These are phyloP conservation scores for Tineola bisselliella DNA, from an alignment of 2,888 invertebrate species.

Conservation along the genomic window DNA sequence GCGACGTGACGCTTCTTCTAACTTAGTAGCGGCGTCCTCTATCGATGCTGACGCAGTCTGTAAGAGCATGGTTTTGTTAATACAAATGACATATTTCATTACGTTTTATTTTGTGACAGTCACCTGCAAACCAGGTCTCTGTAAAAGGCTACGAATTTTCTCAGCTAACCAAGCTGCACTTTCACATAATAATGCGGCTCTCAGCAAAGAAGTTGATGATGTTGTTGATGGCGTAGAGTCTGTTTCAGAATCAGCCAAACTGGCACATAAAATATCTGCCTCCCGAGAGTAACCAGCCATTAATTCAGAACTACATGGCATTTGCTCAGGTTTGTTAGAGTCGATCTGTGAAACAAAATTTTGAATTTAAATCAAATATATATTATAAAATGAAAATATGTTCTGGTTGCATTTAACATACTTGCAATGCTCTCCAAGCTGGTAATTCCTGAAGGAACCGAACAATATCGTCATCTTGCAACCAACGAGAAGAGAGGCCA, in stretches of 20 bases:
- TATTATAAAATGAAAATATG: neutral
- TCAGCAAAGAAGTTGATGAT: slow-evolving; percentile 82
- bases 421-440: slow-evolving; percentile 33
- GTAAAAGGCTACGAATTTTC: neutral
- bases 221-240: slow-evolving; percentile 87
- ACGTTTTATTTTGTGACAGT: neutral
- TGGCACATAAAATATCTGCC: slow-evolving; percentile 92
- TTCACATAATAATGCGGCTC: slow-evolving; percentile 90
- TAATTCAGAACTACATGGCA: slow-evolving; percentile 26
- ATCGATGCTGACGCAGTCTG: slow-evolving; percentile 28
- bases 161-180: slow-evolving; percentile 57
- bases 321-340: neutral
- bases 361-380: neutral
- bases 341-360: slow-evolving; percentile 21
- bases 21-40: slow-evolving; percentile 77
- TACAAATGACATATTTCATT: neutral
- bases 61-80: slow-evolving; percentile 66
- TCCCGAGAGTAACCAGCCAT: slow-evolving; percentile 73
- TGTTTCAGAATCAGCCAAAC: slow-evolving; percentile 83
- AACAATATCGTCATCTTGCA: slow-evolving; percentile 95
- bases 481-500: slow-evolving; percentile 65
- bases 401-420: neutral
- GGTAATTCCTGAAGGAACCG: slow-evolving; percentile 82
- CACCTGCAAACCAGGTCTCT: slow-evolving; percentile 1
- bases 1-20: slow-evolving; percentile 89